Evolutionary conservation across 2,113 vertebrate genomes (phyloP), one percentile per base, ranked within the genome.

Genomic region (Bufo bufo): DNA sequence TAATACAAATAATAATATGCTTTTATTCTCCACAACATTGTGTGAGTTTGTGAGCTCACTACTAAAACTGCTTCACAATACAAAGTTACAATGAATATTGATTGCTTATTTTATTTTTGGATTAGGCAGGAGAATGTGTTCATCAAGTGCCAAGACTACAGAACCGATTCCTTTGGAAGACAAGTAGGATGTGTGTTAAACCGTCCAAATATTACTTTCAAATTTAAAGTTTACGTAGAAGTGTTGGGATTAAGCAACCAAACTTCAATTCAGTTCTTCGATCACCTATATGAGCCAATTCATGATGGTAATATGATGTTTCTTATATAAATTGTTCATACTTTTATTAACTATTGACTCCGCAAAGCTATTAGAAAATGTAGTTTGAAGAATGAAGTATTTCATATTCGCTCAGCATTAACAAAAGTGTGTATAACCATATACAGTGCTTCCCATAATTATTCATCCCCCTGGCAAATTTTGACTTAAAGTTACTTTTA

Each of bases 61-160:
- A 7, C 9, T 23, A 7, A 23, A 66, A n/a, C 9, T 33, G 33
- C 5, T 5, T 9, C 52, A 6, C 52, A 52, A 52, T 9, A 52
- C 10, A 47, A 74, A 6, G 33, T 47, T 47, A 47, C 71, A 47
- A 45, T 74, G 16, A 74, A 47, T 47, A 17, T 74, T 47, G 33
- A 14, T 11, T 45, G 43, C 56, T 56, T 23, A 56, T 80, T 5
- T 4, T 45, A 0, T 72, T 16, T 33, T 59, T 0, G 13, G 6
- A 7, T 69, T 90, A 94, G 93, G 56, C 0, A 4, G 0, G 2
- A 20, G 0, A 0, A 77, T 0, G 0, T 2, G 0, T 69, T 0
- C 9, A 85, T 91, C 17, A 23, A 43, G 9, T 95, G 94, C 85
- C 82, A 92, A 4, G n/a, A 11, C 19, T 95, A 95, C 23, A 56